Base-by-base conservation (phyloP, 2,888 invertebrate genomes). In the Platerodrilus igneus region DNA sequence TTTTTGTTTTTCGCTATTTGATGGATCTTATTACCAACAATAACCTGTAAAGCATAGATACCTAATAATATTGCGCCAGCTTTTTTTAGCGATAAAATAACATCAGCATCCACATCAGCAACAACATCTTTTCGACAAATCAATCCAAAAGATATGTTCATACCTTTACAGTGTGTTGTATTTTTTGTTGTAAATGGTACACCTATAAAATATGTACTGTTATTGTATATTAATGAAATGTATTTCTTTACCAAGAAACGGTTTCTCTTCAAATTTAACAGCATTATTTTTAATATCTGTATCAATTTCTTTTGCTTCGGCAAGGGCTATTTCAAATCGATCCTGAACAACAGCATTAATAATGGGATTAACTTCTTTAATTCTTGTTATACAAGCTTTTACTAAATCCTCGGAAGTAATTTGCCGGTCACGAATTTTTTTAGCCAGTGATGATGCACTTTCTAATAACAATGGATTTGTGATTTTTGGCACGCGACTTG, bases 131-230 rank as follows among this genome's bases (percentile, higher is more conserved):
- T 73, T 0, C 95, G 74, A 2, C 73, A 64, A 0, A 71, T 4
- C 31, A 86, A 57, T 2, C 87, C 89, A 53, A 86, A 73, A 0
- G 86, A 79, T 58, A 80, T 77, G 0, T 77, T 66, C 68, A 86
- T 71, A 61, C 90, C 92, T 59, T 77, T 71, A 1, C 85, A 84
- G 4, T 80, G 77, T 41, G 90, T 87, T 36, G 87, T 85, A 63
- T 95, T 95, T 66, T 96, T 96, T 0, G 86, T 81, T 4, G 93
- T 89, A 63, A 95, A 90, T 0, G 96, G 95, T 4, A 96, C 84
- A 4, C 95, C 91, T 76, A 53, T 4, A 54, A 37, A 23, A 21
- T 34, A 17, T 21, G 16, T 11, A 26, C 7, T n/a, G n/a, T n/a
- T n/a, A n/a, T n/a, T n/a, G n/a, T n/a, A 15, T 17, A 13, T n/a